phyloP scores from a whole-genome alignment of 2,797 vertebrate species.

The Buphagus erythrorhynchus region DNA sequence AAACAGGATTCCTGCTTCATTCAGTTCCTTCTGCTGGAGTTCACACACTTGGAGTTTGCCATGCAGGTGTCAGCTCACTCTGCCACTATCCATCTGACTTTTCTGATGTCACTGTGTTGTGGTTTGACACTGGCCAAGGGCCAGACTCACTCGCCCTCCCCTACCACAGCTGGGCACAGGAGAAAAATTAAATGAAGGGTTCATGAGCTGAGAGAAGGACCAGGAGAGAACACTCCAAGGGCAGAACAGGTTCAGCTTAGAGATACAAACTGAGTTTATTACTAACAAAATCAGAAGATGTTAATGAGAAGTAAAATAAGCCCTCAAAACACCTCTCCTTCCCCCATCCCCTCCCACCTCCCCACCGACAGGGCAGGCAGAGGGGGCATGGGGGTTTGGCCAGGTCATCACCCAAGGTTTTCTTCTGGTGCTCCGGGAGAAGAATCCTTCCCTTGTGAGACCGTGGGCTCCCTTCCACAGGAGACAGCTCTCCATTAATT shows the following conservation, averaged over 20 bases:
- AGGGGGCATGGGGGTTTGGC: accelerated
- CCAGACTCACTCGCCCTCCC: accelerated
- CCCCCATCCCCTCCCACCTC: background rate
- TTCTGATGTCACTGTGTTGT: background rate
- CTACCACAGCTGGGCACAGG: no score
- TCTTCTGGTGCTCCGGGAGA: background rate
- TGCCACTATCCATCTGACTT: background rate
- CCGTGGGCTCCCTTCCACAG: accelerated
- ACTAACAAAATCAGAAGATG: background rate
- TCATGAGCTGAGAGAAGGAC: background rate
- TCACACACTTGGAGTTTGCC: background rate
- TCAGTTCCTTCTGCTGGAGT: background rate
- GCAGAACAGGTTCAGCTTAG: background rate
- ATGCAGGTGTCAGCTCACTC: background rate
- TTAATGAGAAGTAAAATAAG: background rate
- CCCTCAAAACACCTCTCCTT: background rate
- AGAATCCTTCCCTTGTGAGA: background rate
- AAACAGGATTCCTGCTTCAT: background rate
- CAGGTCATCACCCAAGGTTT: background rate
- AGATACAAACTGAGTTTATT: no score
- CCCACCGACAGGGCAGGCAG: accelerated
- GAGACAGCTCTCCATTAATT: background rate
- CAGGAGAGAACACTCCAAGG: background rate
- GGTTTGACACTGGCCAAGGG: background rate
- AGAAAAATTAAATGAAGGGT: background rate